A percentile compares a stretch with the other conserved stretches of the same genome.
These are phyloP conservation scores for Bradypodion pumilum DNA, from an alignment of 2,797 vertebrate genomes.

Conservation along the genomic window DNA sequence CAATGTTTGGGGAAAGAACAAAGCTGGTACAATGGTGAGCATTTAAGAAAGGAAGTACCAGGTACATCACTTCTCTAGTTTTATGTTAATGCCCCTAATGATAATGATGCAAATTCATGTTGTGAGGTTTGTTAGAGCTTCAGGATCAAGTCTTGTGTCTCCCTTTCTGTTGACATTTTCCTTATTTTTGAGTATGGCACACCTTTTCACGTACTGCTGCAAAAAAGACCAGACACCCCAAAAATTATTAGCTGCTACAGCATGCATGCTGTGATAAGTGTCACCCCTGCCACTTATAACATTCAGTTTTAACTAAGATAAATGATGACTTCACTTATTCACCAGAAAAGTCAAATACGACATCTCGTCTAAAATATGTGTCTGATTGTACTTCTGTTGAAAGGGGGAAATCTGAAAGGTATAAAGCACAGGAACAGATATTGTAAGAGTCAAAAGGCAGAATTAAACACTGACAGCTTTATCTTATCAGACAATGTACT, in stretches of 20 bases:
- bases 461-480: not conserved
- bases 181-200: not conserved
- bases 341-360: conserved; percentile 5
- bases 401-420: not conserved
- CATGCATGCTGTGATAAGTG: conserved; percentile 9
- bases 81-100: not conserved
- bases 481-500: not conserved
- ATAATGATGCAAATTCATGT: not conserved
- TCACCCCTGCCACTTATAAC: conserved; percentile 15
- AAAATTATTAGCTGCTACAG: conserved; percentile 14
- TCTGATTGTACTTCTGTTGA: not conserved
- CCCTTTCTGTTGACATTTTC: not conserved
- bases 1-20: not conserved
- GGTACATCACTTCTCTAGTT: not conserved
- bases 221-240: not conserved
- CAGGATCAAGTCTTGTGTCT: not conserved
- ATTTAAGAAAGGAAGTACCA: not conserved
- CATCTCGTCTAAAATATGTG: conserved; percentile 16
- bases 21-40: not conserved
- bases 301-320: conserved; percentile 26
- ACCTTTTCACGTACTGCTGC: not conserved
- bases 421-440: not conserved
- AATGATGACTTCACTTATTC: conserved; percentile 22
- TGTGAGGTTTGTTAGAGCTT: not conserved
- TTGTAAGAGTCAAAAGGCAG: not conserved